A percentile compares a stretch with the other conserved stretches of the same genome.
Evolutionary conservation across 1,140 invertebrate genomes (phyloP).

Genomic region (Zophobas atratus): DNA sequence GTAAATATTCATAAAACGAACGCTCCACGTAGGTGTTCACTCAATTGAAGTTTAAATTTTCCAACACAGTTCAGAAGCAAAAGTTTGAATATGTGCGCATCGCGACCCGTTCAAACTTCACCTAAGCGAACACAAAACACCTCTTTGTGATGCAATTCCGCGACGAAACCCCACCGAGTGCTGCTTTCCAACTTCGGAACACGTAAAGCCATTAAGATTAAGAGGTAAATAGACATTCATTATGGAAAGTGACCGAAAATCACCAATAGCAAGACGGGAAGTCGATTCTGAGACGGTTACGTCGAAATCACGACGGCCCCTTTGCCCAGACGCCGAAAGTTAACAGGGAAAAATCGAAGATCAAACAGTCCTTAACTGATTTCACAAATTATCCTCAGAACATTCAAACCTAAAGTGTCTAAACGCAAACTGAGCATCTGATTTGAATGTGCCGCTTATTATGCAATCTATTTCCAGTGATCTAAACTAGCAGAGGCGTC

Average conservation of each 20-base stretch:
- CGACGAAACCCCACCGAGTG: neutral
- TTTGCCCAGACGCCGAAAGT: no score
- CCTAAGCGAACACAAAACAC: slow-evolving; percentile 4
- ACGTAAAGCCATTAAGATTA: slow-evolving; percentile 17
- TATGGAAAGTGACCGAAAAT: slow-evolving; percentile 23
- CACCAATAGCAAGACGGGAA: slow-evolving; percentile 1
- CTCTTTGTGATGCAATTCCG: neutral
- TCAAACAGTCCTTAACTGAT: no score
- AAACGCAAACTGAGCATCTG: no score
- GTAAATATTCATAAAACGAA: slow-evolving; percentile 30
- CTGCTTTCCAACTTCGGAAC: slow-evolving; percentile 4
- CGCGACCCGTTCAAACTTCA: slow-evolving; percentile 7
- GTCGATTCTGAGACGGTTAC: neutral
- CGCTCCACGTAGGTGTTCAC: slow-evolving; percentile 11
- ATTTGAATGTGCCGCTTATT: no score
- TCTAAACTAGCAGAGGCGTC: no score
- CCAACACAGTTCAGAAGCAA: slow-evolving; percentile 22
- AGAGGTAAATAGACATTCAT: slow-evolving; percentile 27
- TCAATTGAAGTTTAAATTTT: slow-evolving; percentile 23
- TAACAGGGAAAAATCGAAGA: no score
- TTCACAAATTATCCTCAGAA: no score
- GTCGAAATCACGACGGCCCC: no score
- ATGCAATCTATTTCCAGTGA: no score
- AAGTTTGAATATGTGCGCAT: slow-evolving; percentile 7
- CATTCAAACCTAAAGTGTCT: no score